Conservation (phyloP, 1,140 invertebrate genomes). For the Ptiloglossa arizonensis region DNA sequence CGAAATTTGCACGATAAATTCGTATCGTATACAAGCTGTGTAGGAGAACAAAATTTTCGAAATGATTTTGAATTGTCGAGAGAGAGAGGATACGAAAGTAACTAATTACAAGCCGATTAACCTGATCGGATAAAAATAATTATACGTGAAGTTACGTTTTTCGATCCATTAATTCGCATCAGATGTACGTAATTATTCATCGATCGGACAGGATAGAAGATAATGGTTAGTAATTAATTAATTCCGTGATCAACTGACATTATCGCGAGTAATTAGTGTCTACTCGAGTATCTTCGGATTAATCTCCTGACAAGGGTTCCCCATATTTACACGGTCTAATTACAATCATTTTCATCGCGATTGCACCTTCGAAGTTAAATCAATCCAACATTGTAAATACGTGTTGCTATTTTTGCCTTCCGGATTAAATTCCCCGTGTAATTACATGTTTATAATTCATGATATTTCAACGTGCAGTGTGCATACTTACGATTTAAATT, state of each 20-base stretch:
- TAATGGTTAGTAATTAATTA: conserved; percentile 11
- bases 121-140: too few relatives aligned
- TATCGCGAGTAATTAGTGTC: background rate
- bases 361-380: background rate
- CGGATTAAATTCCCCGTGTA: background rate
- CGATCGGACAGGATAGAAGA: background rate
- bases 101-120: too few relatives aligned
- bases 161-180: too few relatives aligned
- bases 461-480: background rate
- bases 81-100: too few relatives aligned
- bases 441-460: background rate
- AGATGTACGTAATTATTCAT: too few relatives aligned
- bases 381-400: background rate
- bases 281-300: background rate
- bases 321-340: background rate
- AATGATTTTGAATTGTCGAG: too few relatives aligned
- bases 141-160: too few relatives aligned
- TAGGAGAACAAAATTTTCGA: too few relatives aligned
- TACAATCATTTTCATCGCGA: background rate
- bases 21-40: too few relatives aligned
- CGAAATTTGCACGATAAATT: too few relatives aligned
- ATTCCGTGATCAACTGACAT: background rate
- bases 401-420: background rate
- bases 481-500: background rate
- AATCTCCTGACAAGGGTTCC: background rate